A percentile compares a stretch with the other conserved stretches of the same genome.
Conservation (phyloP, 2,113 vertebrate genomes). For the Lipophrys pholis region DNA sequence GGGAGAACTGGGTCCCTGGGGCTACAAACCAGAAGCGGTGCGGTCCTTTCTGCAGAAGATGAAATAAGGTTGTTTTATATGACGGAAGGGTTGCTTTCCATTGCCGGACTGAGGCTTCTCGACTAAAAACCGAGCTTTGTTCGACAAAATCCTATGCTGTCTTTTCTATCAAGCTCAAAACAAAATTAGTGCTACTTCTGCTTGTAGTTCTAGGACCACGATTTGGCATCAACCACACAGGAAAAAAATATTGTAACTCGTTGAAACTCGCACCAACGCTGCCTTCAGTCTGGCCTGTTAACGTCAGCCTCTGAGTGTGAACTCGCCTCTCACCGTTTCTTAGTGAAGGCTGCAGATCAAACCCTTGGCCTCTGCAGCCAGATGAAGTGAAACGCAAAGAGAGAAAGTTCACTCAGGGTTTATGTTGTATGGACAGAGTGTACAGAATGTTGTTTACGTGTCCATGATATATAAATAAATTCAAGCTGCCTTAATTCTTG, state of each 20-base stretch:
- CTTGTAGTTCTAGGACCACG: not conserved
- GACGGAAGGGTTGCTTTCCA: not conserved
- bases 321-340: conserved; percentile 43
- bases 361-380: conserved; percentile 70
- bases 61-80: conserved; percentile 53
- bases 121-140: conserved; percentile 1
- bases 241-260: not conserved
- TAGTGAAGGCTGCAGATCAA: conserved; percentile 76
- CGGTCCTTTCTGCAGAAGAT: conserved; percentile 86
- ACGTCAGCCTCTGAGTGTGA: conserved; percentile 15
- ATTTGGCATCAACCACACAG: not conserved
- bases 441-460: not conserved
- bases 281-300: not conserved
- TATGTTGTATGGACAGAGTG: not conserved
- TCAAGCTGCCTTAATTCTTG: not conserved
- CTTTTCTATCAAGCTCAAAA: not conserved
- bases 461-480: too few species aligned
- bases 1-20: conserved; percentile 89
- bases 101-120: not conserved
- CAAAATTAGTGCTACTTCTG: not conserved
- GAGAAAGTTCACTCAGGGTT: conserved; percentile 1
- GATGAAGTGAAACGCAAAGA: conserved; percentile 62
- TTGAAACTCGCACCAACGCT: not conserved
- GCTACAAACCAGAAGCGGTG: conserved; percentile 88
- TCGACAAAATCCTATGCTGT: not conserved